phyloP scores from a whole-genome alignment of 2,797 vertebrate genomes.

The Gallinago nigripennis region DNA sequence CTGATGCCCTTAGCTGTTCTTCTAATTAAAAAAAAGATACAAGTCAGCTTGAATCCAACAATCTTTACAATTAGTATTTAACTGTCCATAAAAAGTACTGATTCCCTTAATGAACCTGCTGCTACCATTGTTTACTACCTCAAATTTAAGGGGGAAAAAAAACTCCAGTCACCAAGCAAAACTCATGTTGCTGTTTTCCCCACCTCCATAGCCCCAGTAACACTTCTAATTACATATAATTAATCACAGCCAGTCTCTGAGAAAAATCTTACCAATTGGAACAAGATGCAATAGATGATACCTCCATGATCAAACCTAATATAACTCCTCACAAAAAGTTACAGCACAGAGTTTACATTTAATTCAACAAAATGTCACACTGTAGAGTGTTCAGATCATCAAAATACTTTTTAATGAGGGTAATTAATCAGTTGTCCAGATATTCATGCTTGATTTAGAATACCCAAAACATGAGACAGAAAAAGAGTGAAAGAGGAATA shows the following conservation, averaged over 20 bases:
- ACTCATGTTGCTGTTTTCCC: neutral
- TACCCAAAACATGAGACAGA: neutral
- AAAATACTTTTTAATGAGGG: neutral
- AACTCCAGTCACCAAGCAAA: neutral
- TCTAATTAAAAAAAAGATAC: neutral
- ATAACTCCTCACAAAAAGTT: neutral
- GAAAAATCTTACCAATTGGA: neutral
- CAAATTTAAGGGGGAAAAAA: neutral
- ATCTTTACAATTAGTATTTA: conserved; percentile 32
- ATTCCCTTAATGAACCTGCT: conserved; percentile 44
- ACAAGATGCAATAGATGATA: neutral
- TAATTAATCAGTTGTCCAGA: neutral
- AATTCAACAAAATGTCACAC: neutral
- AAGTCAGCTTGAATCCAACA: neutral
- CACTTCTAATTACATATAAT: conserved; percentile 15
- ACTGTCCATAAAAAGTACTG: conserved; percentile 27
- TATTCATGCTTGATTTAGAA: neutral
- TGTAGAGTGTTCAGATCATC: neutral
- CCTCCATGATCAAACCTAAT: neutral
- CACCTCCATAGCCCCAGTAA: neutral
- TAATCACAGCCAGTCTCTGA: conserved; percentile 13
- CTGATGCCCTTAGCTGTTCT: neutral
- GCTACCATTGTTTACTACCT: conserved; percentile 6
- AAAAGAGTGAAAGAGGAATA: neutral
- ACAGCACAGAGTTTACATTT: neutral